Evolutionary conservation across 2,113 vertebrate species (phyloP), one percentile per base, ranked within the genome.

Genomic region (Synchiropus splendidus): DNA sequence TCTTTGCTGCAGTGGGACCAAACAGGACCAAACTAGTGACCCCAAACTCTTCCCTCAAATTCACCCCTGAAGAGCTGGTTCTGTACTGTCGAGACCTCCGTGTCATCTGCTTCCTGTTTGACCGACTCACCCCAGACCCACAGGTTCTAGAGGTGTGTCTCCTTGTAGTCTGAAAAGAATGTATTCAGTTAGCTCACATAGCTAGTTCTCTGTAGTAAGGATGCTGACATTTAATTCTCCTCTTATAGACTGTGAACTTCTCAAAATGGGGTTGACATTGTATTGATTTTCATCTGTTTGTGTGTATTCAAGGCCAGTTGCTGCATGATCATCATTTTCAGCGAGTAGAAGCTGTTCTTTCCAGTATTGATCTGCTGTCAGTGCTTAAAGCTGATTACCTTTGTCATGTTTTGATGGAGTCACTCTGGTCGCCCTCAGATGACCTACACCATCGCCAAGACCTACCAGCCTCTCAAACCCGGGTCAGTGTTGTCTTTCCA

Each of bases 51-150:
- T 83, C 81, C 1, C 87, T 94, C 61, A 94, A 92, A 75, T 94
- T 94, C 79, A 87, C 89, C 5, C 93, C 94, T 0, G 91, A 95
- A 72, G 90, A 97, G 34, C 74, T 97, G 49, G 52, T 89, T 1
- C 67, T 98, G 1, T 91, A 91, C 67, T 94, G 90, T 14, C 58
- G 84, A 38, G 94, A 97, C 65, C 88, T 97, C 67, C 83, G 89
- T 2, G 84, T 95, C 13, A 72, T 97, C 58, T 88, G 81, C 72
- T 89, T 95, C 65, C 67, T 67, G 51, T 96, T 96, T 56, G 88
- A 88, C 2, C 81, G 85, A 18, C 83, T 87, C 9, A 88, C 88
- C 6, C 52, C 89, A 9, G 88, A 90, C 3, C 69, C 81, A 0
- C 89, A 90, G 70, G 93, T 91, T 1, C 78, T 87, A 16, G 89